A percentile compares a stretch with the other conserved stretches of the same genome.
Evolutionary conservation across 2,113 vertebrate species (phyloP).

Genomic region (Perccottus glenii): DNA sequence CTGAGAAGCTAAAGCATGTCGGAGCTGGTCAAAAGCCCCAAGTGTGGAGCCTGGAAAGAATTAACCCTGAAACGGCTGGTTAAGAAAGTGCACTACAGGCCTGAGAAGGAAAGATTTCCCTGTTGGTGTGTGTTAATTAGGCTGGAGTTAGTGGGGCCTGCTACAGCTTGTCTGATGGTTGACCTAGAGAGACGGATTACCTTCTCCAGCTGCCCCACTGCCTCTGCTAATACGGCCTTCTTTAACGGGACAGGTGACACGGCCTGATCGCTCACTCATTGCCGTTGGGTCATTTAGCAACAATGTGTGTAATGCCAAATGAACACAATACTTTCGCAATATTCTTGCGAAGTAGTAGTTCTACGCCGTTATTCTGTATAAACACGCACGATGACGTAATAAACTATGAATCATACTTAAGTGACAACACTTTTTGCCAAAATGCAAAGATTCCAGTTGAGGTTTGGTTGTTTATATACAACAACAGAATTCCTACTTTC

Average conservation of each 20-base stretch:
- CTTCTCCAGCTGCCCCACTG: constrained; percentile 73
- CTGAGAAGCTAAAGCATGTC: constrained; percentile 58
- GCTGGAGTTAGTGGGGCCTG: constrained; percentile 67
- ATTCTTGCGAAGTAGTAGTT: too few relatives aligned
- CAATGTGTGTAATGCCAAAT: constrained; percentile 23
- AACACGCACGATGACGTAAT: too few relatives aligned
- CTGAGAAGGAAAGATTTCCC: constrained; percentile 60
- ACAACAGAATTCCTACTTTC: too few relatives aligned
- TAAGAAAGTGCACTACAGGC: constrained; percentile 29
- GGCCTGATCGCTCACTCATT: constrained; percentile 20
- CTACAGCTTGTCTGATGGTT: constrained; percentile 74
- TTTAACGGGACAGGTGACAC: constrained; percentile 62
- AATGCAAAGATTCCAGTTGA: too few relatives aligned
- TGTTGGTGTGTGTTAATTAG: constrained; percentile 75
- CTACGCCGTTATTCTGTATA: too few relatives aligned
- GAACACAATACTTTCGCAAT: neutral
- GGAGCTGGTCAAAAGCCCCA: constrained; percentile 57
- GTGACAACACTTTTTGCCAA: too few relatives aligned
- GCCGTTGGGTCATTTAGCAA: constrained; percentile 6
- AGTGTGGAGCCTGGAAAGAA: constrained; percentile 53
- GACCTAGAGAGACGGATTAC: constrained; percentile 79
- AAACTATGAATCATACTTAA: too few relatives aligned
- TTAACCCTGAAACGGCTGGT: constrained; percentile 65
- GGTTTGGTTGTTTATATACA: too few relatives aligned
- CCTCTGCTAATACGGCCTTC: constrained; percentile 53